phyloP scores from a whole-genome alignment of 2,797 vertebrate genomes.

The Eidolon dupreanum region DNA sequence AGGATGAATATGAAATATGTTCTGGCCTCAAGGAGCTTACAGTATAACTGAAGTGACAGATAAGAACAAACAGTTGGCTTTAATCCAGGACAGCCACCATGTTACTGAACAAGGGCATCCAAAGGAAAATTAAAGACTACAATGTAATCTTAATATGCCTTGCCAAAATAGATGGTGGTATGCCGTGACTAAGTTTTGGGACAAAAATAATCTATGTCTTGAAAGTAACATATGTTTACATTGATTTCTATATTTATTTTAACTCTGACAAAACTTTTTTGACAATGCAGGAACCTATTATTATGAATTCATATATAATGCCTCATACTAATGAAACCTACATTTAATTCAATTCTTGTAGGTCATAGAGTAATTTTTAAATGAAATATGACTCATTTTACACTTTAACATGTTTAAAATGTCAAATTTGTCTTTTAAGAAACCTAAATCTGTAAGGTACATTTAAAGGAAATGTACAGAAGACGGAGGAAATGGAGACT shows the following conservation, averaged over 20 bases:
- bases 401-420: slow-evolving; percentile 8
- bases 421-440: background rate
- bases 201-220: background rate
- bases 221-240: background rate
- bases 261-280: background rate
- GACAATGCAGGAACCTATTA: background rate
- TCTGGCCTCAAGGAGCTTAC: background rate
- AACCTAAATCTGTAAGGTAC: background rate
- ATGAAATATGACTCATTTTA: background rate
- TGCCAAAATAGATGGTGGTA: background rate
- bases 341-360: background rate
- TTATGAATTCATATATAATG: background rate
- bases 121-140: background rate
- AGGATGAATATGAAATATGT: background rate
- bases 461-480: background rate
- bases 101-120: background rate
- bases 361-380: background rate
- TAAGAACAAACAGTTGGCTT: background rate
- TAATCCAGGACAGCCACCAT: background rate
- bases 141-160: background rate
- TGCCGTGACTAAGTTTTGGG: background rate
- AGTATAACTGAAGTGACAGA: background rate
- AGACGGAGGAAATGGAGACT: background rate
- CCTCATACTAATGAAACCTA: background rate
- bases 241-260: slow-evolving; percentile 12